Evolutionary conservation across 92 coral and sea anemone genomes (phyloP), one percentile per base, ranked within the genome.

Genomic region (Epizoanthus ramosus): DNA sequence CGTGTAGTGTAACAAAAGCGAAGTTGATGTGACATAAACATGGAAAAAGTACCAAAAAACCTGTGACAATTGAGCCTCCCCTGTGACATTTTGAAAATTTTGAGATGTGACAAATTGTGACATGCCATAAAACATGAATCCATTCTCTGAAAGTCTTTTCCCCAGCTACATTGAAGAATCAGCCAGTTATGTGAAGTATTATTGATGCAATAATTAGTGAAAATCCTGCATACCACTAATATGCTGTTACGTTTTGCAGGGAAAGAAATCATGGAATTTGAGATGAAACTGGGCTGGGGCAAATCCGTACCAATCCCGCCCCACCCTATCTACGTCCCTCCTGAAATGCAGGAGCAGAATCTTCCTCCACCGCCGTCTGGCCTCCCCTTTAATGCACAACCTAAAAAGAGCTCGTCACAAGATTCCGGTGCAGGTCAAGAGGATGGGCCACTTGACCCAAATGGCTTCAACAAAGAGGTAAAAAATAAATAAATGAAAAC

Each of bases 251-350:
- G 68, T 65, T 75, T 56, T 57, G 33, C 85, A 96, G 99, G 99
- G 8, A 96, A 94, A 75, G 98, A 94, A 65, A 91, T 96, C 83
- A 90, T 90, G 98, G 95, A 95, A 13, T 96, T 83, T 83, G 99
- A 96, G 85, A 96, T 96, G 99, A 96, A 96, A 79, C 86, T 96
- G 47, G 99, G 99, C 17, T 96, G 99, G 99, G 99, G 99, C 53
- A 96, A 96, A 87, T 90, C 98, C 43, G 99, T 97, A 22, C 99
- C 99, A 22, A 88, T 97, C 73, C 99, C 99, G 23, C 99, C 99
- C 9, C 99, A 97, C 71, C 99, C 99, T 19, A 97, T 97, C 53
- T 97, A 97, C 71, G 92, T 97, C 83, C 98, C 99, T 85, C 99
- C 99, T 75, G 99, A 97, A 82, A 93, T 93, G 98, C 97, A 93